Conservation (phyloP, 2,888 invertebrate species). For the Yponomeuta sedellus region DNA sequence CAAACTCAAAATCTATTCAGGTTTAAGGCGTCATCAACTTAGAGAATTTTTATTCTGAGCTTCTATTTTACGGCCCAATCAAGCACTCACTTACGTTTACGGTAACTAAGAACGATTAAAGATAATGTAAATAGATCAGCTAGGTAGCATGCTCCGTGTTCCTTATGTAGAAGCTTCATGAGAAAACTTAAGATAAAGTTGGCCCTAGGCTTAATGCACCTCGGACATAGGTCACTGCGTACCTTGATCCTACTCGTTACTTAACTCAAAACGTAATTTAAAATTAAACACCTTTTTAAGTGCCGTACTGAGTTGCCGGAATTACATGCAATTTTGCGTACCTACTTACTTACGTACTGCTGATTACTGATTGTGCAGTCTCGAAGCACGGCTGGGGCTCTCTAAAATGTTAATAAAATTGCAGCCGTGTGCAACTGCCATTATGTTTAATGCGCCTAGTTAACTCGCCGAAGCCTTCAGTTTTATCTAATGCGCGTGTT, state of each 20-base stretch:
- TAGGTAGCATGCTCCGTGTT: not conserved
- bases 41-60: not conserved
- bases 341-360: constrained; percentile 26
- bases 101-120: not conserved
- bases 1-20: not conserved
- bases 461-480: constrained; percentile 34
- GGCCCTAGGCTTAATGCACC: not conserved
- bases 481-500: constrained; percentile 46
- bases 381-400: constrained; percentile 34
- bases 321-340: constrained; percentile 24
- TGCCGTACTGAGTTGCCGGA: constrained; percentile 12
- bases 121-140: not conserved
- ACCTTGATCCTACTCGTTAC: constrained; percentile 4
- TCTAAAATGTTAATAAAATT: constrained; percentile 62
- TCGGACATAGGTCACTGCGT: constrained; percentile 1
- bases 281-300: constrained; percentile 16
- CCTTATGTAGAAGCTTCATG: not conserved
- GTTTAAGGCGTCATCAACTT: not conserved
- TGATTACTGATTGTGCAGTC: constrained; percentile 49
- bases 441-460: constrained; percentile 45
- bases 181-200: not conserved
- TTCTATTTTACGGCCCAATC: not conserved
- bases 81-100: not conserved
- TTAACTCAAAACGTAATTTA: constrained; percentile 8
- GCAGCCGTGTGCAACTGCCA: constrained; percentile 43